These are phyloP conservation scores for Apteryx mantelli DNA, from an alignment of 2,113 vertebrate genomes.

Conservation along the genomic window DNA sequence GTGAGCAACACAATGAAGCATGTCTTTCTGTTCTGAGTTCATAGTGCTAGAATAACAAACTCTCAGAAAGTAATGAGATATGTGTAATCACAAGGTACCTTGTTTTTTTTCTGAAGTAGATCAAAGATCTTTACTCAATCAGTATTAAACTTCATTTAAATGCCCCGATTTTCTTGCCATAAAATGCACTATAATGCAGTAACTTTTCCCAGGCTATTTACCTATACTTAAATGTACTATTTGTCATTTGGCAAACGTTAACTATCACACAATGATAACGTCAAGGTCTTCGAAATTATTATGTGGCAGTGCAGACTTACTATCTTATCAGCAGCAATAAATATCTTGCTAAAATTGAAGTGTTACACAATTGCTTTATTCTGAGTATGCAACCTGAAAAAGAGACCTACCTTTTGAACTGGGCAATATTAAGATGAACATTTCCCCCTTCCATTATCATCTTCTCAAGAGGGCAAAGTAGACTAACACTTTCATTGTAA, in stretches of 20 bases:
- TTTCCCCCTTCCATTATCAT: not conserved
- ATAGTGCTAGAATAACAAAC: not conserved
- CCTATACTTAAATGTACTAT: conserved; percentile 9
- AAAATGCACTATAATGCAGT: not conserved
- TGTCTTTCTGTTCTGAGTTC: not conserved
- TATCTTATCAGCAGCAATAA: conserved; percentile 67
- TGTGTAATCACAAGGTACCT: not conserved
- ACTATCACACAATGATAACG: conserved; percentile 39
- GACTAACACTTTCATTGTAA: not conserved
- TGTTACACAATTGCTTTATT: conserved; percentile 20
- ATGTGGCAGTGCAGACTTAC: not conserved
- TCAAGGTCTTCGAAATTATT: conserved; percentile 60
- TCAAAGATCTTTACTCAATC: not conserved
- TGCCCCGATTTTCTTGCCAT: conserved; percentile 45
- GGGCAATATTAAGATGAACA: not conserved
- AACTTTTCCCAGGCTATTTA: conserved; percentile 35
- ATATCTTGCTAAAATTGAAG: conserved; percentile 51
- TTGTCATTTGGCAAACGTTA: conserved; percentile 33
- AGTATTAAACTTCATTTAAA: not conserved
- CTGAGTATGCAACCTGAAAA: not conserved
- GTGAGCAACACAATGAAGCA: not conserved
- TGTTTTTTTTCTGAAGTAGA: not conserved
- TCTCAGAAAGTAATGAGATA: not conserved
- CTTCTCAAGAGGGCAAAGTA: not conserved
- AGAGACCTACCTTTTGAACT: not conserved